Conservation (phyloP, 2,797 vertebrate species). For the Heliangelus exortis region DNA sequence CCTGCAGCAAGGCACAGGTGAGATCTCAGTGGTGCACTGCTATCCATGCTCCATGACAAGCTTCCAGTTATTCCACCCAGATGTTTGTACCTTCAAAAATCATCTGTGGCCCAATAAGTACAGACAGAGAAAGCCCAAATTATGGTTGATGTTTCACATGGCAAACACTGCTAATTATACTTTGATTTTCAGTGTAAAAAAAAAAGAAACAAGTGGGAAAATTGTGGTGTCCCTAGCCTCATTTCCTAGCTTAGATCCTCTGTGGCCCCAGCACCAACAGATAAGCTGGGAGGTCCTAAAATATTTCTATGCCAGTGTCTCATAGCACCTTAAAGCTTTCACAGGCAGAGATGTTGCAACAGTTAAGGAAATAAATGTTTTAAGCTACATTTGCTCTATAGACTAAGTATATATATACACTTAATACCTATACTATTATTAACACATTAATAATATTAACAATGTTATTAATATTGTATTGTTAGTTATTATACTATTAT, state of each 20-base stretch:
- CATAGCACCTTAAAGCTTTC: background rate
- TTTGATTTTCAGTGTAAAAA: background rate
- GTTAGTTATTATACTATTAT: no score
- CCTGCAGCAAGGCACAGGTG: background rate
- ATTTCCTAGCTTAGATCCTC: background rate
- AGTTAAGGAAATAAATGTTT: background rate
- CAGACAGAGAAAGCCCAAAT: background rate
- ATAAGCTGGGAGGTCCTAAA: background rate
- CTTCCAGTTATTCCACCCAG: background rate
- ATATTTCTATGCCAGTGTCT: background rate
- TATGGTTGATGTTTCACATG: background rate
- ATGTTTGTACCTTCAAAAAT: background rate
- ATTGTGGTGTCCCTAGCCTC: background rate
- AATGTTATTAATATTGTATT: no score
- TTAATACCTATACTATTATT: no score
- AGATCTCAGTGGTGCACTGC: background rate
- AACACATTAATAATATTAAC: no score
- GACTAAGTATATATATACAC: background rate
- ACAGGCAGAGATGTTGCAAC: background rate
- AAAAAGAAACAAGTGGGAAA: fast-evolving
- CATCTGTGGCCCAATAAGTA: background rate
- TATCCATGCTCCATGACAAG: fast-evolving
- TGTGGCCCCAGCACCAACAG: background rate
- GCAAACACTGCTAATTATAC: background rate
- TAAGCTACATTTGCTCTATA: background rate